Conservation (phyloP, 2,113 vertebrate genomes). For the Plectropomus leopardus region DNA sequence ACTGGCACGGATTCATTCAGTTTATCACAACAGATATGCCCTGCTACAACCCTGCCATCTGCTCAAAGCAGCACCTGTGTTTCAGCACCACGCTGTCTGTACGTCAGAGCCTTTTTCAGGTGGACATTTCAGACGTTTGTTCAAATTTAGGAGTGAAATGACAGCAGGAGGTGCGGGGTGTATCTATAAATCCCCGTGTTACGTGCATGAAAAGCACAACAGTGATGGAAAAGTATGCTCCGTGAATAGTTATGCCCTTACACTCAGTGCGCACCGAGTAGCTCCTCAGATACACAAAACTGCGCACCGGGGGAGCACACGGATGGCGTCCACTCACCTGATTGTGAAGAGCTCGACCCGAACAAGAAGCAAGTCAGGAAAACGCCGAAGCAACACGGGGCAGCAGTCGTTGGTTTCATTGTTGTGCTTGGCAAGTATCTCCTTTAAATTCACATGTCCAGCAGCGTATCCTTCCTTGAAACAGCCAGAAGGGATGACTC, state of each 20-base stretch:
- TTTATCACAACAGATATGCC: background rate
- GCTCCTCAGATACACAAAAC: constrained; percentile 29
- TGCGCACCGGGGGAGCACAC: constrained; percentile 43
- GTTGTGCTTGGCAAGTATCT: constrained; percentile 78
- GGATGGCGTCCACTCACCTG: constrained; percentile 88
- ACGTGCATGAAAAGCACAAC: background rate
- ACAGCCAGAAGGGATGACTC: constrained; percentile 55
- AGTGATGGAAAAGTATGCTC: constrained; percentile 14
- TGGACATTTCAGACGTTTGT: background rate
- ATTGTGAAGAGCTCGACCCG: constrained; percentile 87
- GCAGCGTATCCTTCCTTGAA: constrained; percentile 75
- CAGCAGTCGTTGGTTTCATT: constrained; percentile 82
- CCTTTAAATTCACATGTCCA: constrained; percentile 88
- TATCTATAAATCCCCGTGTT: background rate
- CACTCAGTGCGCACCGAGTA: constrained; percentile 65
- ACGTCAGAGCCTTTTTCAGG: background rate
- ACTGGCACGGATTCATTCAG: background rate
- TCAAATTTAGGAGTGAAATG: background rate
- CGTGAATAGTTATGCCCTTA: constrained; percentile 23
- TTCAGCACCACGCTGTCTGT: background rate
- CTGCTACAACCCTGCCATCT: constrained; percentile 19
- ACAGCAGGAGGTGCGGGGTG: background rate
- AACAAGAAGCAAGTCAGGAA: constrained; percentile 85
- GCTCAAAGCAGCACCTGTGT: constrained; percentile 32
- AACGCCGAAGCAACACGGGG: constrained; percentile 87